Conservation (phyloP, 1,140 invertebrate genomes). For the Popillia japonica region DNA sequence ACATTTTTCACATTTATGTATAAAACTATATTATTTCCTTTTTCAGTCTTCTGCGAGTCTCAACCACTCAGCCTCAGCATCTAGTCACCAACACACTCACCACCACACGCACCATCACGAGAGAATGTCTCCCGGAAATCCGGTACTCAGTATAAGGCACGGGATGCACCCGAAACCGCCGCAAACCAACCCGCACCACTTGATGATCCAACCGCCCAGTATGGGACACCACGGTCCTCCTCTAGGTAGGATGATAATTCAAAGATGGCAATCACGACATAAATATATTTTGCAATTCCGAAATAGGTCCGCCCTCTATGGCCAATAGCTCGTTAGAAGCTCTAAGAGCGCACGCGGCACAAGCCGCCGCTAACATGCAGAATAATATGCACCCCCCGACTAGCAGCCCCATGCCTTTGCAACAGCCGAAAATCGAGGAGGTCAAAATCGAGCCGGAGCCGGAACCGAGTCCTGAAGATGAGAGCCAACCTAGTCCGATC, state of each 20-base stretch:
- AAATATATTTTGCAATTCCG: not conserved
- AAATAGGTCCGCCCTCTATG: conserved; percentile 59
- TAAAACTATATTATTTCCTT: no score
- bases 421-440: conserved; percentile 61
- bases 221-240: conserved; percentile 62
- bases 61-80: conserved; percentile 55
- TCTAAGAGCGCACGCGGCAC: conserved; percentile 67
- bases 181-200: conserved; percentile 69
- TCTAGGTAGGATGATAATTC: conserved; percentile 50
- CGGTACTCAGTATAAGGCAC: conserved; percentile 49
- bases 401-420: conserved; percentile 64
- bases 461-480: conserved; percentile 68
- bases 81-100: conserved; percentile 65
- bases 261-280: not conserved
- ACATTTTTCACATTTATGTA: no score
- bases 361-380: conserved; percentile 65
- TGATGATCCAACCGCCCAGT: conserved; percentile 70
- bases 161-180: conserved; percentile 54
- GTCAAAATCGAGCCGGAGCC: conserved; percentile 64
- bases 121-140: conserved; percentile 63
- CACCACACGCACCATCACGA: conserved; percentile 67
- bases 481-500: conserved; percentile 79
- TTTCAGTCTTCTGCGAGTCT: conserved; percentile 60
- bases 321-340: conserved; percentile 67
- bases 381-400: conserved; percentile 57